A percentile compares a stretch with the other conserved stretches of the same genome.
Evolutionary conservation across 2,113 vertebrate species (phyloP).

Genomic region (Abramis brama): DNA sequence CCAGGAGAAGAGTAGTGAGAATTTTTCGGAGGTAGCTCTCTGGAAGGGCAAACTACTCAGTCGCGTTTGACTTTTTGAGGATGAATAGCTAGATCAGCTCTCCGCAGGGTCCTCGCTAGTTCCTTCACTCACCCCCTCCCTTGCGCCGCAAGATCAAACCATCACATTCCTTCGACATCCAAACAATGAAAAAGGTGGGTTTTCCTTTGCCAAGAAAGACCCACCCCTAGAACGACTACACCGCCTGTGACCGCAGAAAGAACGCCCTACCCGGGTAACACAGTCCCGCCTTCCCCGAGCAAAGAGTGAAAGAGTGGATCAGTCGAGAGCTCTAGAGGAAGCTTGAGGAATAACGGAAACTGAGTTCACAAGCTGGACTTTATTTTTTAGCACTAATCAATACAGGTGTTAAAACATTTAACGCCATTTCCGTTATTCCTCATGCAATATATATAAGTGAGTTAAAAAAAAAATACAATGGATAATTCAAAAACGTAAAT

Average conservation of each 20-base stretch:
- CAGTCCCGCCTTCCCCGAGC: conserved; percentile 71
- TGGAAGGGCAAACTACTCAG: conserved; percentile 56
- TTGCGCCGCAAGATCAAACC: conserved; percentile 73
- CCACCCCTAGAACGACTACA: conserved; percentile 76
- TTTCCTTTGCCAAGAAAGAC: conserved; percentile 75
- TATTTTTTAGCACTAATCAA: neutral
- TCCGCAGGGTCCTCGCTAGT: conserved; percentile 35
- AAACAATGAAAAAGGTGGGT: conserved; percentile 82
- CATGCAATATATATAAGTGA: too few species aligned
- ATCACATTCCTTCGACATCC: conserved; percentile 79
- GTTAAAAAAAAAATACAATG: too few species aligned
- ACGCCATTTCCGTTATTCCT: too few species aligned
- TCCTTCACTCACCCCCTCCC: conserved; percentile 67
- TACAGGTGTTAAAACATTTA: neutral
- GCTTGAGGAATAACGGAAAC: conserved; percentile 23
- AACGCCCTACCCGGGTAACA: conserved; percentile 76
- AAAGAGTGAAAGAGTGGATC: neutral
- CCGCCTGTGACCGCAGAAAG: conserved; percentile 73
- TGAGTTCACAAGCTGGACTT: neutral
- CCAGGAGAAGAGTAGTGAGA: conserved; percentile 29
- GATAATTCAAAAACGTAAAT: neutral
- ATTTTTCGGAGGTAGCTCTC: conserved; percentile 55
- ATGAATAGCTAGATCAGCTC: conserved; percentile 11
- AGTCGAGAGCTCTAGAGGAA: conserved; percentile 24
- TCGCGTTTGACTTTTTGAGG: conserved; percentile 43